A percentile compares a stretch with the other conserved stretches of the same genome.
Evolutionary conservation across 2,113 vertebrate genomes (phyloP).

Genomic region (Carettochelys insculpta): DNA sequence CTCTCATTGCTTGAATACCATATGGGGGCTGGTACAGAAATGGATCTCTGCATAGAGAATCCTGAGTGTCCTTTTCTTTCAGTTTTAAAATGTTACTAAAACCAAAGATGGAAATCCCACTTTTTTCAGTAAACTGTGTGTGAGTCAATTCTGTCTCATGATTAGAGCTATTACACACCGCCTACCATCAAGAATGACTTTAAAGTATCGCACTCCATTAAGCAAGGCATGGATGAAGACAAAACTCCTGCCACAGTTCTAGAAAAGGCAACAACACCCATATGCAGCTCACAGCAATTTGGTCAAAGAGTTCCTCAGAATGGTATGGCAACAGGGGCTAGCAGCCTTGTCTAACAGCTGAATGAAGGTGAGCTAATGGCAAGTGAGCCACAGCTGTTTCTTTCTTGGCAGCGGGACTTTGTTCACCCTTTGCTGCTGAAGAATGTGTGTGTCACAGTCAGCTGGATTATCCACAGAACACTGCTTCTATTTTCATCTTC

Average conservation of each 20-base stretch:
- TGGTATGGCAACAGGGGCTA: too few relatives aligned
- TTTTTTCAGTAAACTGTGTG: neutral
- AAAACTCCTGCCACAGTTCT: too few relatives aligned
- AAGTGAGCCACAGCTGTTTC: neutral
- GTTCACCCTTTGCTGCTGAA: neutral
- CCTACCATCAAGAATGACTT: neutral
- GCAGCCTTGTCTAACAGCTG: neutral
- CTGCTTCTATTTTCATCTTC: neutral
- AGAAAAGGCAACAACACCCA: neutral
- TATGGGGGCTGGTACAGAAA: neutral
- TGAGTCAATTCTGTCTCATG: neutral
- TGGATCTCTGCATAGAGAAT: neutral
- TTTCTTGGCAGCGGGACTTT: neutral
- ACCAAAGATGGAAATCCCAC: neutral
- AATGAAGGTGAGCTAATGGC: fast-evolving
- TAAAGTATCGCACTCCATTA: neutral
- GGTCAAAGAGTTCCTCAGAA: neutral
- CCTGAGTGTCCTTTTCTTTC: neutral
- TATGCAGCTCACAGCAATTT: neutral
- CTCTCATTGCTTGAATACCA: neutral
- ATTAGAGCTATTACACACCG: neutral
- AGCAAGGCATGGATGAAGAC: neutral
- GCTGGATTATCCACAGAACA: neutral
- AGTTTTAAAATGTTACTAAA: neutral
- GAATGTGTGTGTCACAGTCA: neutral